Base-by-base conservation (phyloP, 37 sponge, comb jelly and placozoan genomes). In the Amphimedon queenslandica region DNA sequence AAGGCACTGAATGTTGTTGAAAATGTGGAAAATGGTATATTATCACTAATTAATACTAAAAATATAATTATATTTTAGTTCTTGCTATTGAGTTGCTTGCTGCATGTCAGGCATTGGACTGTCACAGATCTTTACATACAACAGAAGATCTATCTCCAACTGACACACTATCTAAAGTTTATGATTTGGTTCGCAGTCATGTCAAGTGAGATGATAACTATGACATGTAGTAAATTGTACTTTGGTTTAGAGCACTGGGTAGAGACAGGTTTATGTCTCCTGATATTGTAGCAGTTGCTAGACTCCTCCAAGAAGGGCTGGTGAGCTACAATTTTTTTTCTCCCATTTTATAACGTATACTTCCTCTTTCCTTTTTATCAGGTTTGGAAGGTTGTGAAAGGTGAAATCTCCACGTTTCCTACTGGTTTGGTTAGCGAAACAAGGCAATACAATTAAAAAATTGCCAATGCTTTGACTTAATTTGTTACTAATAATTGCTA, bases 31-130 rank as follows among this genome's bases (percentile, higher is more conserved):
- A 42, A 74, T 55, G 79, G 79, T 78, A 37, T 33, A 27, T 60
- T 29, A 39, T 31, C 4, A 10, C 35, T 31, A 18, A 18, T 67
- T 38, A 10, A n/a, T 67, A 30, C n/a, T 4, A 18, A 39, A 29
- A 67, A 16, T 67, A 27, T 39, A 39, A 20, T 39, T 29, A 27
- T 39, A 39, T 8, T 39, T 21, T 5, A 86, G 90, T 94, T 27
- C 37, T 91, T 37, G 96, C 88, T 21, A 94, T 94, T 84, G 96
- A 91, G 71, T 37, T 94, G 79, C 63, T 91, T 55, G 88, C 91
- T 69, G 88, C 91, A 27, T 94, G 96, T 71, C 96, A 94, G 42
- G 96, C 86, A 32, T 58, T 94, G 67, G 96, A 94, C 37, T 74
- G 91, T 58, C 75, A 63, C 25, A 63, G 80, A 29, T 82, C 88